These are phyloP conservation scores for Channa argus DNA, from an alignment of 2,113 vertebrate species.

Conservation along the genomic window DNA sequence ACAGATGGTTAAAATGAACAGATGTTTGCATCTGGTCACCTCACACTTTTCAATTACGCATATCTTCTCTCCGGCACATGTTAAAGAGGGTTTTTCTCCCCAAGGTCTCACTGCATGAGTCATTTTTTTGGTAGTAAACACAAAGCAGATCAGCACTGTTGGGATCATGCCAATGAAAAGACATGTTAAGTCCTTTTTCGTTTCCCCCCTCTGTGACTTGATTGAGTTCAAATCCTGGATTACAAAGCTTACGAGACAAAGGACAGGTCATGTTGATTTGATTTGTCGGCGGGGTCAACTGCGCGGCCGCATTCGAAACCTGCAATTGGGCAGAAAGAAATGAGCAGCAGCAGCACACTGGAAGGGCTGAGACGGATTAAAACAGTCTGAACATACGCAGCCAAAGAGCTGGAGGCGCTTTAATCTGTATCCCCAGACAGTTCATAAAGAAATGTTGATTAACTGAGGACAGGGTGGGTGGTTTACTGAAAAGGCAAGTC, in stretches of 20 bases:
- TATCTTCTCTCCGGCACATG: background rate
- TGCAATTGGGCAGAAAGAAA: constrained; percentile 23
- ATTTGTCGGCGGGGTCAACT: constrained; percentile 18
- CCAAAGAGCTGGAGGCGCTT: background rate
- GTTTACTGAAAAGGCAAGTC: background rate
- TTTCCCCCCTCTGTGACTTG: constrained; percentile 2
- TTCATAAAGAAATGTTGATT: constrained; percentile 8
- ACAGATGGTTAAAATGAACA: constrained; percentile 48
- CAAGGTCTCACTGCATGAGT: constrained; percentile 4
- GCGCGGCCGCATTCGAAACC: constrained; percentile 21
- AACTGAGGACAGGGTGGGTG: background rate
- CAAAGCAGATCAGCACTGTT: background rate
- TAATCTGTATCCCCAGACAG: constrained; percentile 22
- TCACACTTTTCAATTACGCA: background rate
- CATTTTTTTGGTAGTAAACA: background rate
- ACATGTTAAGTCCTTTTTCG: constrained; percentile 25
- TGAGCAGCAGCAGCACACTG: constrained; percentile 32
- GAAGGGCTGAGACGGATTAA: constrained; percentile 43
- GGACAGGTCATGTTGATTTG: constrained; percentile 50
- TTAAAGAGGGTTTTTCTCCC: background rate
- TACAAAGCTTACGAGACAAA: constrained; percentile 61
- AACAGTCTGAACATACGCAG: constrained; percentile 18
- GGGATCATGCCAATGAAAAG: background rate
- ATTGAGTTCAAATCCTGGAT: constrained; percentile 66
- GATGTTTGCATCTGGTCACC: constrained; percentile 35